A percentile compares a stretch with the other conserved stretches of the same genome.
Evolutionary conservation across 2,797 vertebrate genomes (phyloP).

Genomic region (Microhierax caerulescens): DNA sequence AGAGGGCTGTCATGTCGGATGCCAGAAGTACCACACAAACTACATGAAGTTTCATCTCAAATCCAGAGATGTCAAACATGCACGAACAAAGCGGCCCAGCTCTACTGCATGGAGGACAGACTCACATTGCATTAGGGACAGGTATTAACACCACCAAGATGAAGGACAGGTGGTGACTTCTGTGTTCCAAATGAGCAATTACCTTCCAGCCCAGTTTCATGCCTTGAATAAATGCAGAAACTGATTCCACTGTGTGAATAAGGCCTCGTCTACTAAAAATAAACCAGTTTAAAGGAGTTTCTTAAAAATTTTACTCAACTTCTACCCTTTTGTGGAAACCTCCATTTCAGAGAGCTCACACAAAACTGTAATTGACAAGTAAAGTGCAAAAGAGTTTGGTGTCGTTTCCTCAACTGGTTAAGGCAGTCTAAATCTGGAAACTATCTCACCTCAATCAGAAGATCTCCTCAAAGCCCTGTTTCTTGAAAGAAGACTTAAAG

Average conservation of each 20-base stretch:
- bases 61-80: not conserved
- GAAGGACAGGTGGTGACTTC: not conserved
- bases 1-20: not conserved
- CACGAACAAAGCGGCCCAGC: not conserved
- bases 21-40: not conserved
- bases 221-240: not conserved
- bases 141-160: not conserved
- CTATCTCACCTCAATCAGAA: not conserved
- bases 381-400: not conserved
- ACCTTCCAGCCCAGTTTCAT: not conserved
- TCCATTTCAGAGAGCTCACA: not conserved
- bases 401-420: not conserved
- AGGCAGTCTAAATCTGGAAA: not conserved
- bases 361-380: not conserved
- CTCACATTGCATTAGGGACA: not conserved
- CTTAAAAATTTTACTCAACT: not conserved
- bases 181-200: not conserved
- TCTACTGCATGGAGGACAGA: not conserved
- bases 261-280: not conserved
- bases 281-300: not conserved
- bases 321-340: not conserved
- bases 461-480: not conserved
- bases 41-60: not conserved
- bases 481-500: not conserved
- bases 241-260: not conserved